Percentiles rank a stretch among this genome's conserved stretches.
These are phyloP conservation scores for Sinocyclocheilus anophthalmus DNA, from an alignment of 2,113 vertebrate species.

Conservation along the genomic window DNA sequence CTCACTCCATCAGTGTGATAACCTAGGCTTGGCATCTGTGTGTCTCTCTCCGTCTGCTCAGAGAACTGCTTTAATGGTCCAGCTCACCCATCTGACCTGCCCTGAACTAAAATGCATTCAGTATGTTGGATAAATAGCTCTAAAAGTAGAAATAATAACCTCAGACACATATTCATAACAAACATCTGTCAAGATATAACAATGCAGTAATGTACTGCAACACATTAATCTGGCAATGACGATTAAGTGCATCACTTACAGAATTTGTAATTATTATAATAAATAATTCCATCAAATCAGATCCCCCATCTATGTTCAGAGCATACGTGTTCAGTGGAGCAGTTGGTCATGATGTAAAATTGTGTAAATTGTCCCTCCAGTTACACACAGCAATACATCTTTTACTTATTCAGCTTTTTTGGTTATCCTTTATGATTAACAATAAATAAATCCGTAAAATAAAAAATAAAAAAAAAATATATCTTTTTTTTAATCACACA, in stretches of 20 bases:
- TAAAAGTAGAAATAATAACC: neutral
- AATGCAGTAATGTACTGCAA: neutral
- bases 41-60: constrained; percentile 49
- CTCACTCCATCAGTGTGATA: constrained; percentile 57
- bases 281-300: neutral
- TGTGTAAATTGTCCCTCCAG: neutral
- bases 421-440: neutral
- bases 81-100: constrained; percentile 52
- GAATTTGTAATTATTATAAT: neutral
- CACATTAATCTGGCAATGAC: no score
- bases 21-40: constrained; percentile 51
- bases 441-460: no score
- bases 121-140: neutral
- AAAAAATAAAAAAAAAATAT: no score
- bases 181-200: neutral
- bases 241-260: neutral
- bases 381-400: neutral
- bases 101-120: neutral
- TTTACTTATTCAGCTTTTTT: neutral
- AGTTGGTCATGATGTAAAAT: neutral
- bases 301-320: neutral
- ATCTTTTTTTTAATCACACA: no score
- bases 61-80: constrained; percentile 62
- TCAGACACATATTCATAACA: neutral
- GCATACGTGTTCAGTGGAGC: neutral